Base-by-base conservation (phyloP, 2,888 invertebrate genomes). In the Macrosiphum euphorbiae region DNA sequence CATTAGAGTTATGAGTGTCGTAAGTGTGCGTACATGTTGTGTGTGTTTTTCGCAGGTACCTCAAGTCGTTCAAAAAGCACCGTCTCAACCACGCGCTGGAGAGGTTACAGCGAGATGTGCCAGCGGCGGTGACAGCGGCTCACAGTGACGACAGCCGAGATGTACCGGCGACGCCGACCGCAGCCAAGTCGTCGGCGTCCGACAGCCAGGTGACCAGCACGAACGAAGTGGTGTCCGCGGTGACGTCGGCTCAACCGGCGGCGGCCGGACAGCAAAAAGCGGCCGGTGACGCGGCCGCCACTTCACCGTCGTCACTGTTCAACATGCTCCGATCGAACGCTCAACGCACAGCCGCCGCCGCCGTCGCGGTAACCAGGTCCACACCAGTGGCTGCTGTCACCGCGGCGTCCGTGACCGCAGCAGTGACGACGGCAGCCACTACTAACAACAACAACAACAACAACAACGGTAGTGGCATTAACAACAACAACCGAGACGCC, bases 31-130 rank as follows among this genome's bases (percentile, higher is more conserved):
- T 91, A 52, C 13, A 28, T n/a, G 13, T 92, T 84, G 52, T 35
- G 35, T 20, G 24, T 92, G 61, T 52, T 78, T 89, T 47, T 61
- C 78, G 10, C 50, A 94, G 98, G 95, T 98, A 98, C 96, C 96
- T 98, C 90, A 98, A 98, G 95, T 98, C 98, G 0, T 98, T 98
- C 96, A 98, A 98, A 96, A 98, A 98, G 96, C 98, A 98, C 95
- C 97, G 98, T 50, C 96, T 98, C 94, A 98, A 98, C 95, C 98
- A 98, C 96, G 98, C 98, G 0, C 96, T 98, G 78, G 98, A 98
- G 95, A 97, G 98, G 95, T 96, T 98, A 94, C 98, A 98, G 95
- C 94, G 94, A 8, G 92, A 94, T 55, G 93, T 94, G 16, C 94
- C 94, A 58, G 90, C 93, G 61, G 92, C 90, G 24, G 61, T 55